These are phyloP conservation scores for Aphaenogaster ashmeadi DNA, from an alignment of 1,140 invertebrate genomes.

Conservation along the genomic window DNA sequence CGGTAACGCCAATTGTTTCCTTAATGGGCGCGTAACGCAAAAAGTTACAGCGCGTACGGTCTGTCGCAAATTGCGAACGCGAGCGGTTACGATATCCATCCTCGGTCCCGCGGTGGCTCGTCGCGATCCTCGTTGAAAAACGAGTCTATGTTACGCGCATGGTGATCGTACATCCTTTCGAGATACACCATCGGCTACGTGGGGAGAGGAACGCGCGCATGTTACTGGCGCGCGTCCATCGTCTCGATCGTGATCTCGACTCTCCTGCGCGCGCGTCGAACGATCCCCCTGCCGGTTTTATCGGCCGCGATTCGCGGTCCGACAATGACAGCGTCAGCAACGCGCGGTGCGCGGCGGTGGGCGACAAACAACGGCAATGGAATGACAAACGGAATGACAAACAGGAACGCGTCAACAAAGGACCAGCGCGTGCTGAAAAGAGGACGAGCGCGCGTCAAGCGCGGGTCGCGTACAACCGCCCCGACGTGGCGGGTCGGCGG, in stretches of 20 bases:
- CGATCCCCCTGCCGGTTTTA: conserved; percentile 49
- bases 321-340: conserved; percentile 63
- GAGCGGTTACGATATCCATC: conserved; percentile 12
- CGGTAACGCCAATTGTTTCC: conserved; percentile 19
- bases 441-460: conserved; percentile 64
- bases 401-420: conserved; percentile 64
- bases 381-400: conserved; percentile 66
- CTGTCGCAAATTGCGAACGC: conserved; percentile 1
- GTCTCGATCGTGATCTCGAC: conserved; percentile 45
- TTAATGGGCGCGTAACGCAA: conserved; percentile 16
- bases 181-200: conserved; percentile 12
- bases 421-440: conserved; percentile 60
- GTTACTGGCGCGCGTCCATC: conserved; percentile 45
- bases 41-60: conserved; percentile 2
- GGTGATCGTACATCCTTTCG: neutral
- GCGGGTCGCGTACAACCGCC: conserved; percentile 55
- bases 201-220: neutral
- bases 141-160: neutral
- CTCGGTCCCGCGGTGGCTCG: neutral
- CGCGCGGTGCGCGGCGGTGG: conserved; percentile 44
- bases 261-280: conserved; percentile 5
- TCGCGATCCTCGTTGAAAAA: neutral
- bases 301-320: conserved; percentile 59
- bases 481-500: neutral
- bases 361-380: conserved; percentile 63